Base-by-base conservation (phyloP, 2,888 invertebrate species). In the Dendrolimus pini region DNA sequence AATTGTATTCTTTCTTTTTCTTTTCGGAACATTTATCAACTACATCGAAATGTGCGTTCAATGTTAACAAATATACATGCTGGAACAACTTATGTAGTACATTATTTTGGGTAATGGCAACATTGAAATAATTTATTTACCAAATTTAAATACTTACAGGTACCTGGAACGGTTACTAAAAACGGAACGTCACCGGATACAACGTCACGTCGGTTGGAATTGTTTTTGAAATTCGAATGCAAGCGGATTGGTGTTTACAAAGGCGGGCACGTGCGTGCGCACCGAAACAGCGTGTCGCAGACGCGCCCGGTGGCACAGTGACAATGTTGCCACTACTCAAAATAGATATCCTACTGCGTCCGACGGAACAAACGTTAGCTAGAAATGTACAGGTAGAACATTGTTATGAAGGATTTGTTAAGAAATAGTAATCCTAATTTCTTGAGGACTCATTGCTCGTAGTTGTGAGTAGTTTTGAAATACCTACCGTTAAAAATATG, bases 151-250 rank as follows among this genome's bases (percentile, higher is more conserved):
- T 47, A 47, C 47, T 47, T 10, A 47, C 47, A 47, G 47, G 47
- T 47, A 47, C 9, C 47, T 47, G 47, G 47, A 47, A 47, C 12
- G 47, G 47, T 47, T 47, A 47, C 47, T 47, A 47, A 76, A 80
- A 78, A 74, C 73, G 74, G 77, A 76, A 77, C 79, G 86, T 83
- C 85, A 85, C 85, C 87, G 89, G 89, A 89, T 86, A 83, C 80
- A 77, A 76, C 86, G 85, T 86, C 86, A 87, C 82, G 85, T 82
- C 85, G 83, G 82, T 74, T 68, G 72, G 69, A 71, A 73, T 75
- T 89, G 89, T 89, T 89, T 85, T 87, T 85, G 89, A 85, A 89
- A 88, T 85, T 75, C 75, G 85, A 89, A 86, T 89, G 82, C 78
- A 79, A 75, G 72, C 73, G 77, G 70, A 79, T 79, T 74, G 70